Percentiles rank a stretch among this genome's conserved stretches.
Evolutionary conservation across 2,888 invertebrate species (phyloP).

Genomic region (Drosophila pegasa): DNA sequence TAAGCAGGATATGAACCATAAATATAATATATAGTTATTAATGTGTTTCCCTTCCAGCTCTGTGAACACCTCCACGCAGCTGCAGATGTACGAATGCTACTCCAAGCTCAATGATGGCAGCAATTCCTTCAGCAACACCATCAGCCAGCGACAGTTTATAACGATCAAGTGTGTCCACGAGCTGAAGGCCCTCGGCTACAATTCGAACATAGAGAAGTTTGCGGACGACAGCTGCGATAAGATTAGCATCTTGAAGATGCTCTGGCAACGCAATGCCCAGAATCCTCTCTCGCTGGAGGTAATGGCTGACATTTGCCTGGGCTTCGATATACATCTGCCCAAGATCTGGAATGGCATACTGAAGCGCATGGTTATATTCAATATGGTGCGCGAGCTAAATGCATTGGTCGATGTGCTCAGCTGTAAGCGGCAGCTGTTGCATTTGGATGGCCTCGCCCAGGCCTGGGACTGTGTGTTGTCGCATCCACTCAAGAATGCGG

Average conservation of each 20-base stretch:
- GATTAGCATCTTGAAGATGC: slow-evolving; percentile 82
- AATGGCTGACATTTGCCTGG: slow-evolving; percentile 83
- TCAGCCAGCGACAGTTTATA: slow-evolving; percentile 83
- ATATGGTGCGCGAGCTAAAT: slow-evolving; percentile 83
- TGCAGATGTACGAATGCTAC: slow-evolving; percentile 84
- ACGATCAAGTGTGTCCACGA: slow-evolving; percentile 84
- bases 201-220: slow-evolving; percentile 83
- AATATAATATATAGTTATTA: background rate
- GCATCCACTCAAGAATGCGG: slow-evolving; percentile 82
- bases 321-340: slow-evolving; percentile 82
- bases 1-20: slow-evolving; percentile 45
- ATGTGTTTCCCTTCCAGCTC: slow-evolving; percentile 45
- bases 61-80: slow-evolving; percentile 81
- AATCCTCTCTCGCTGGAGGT: slow-evolving; percentile 82
- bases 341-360: slow-evolving; percentile 85
- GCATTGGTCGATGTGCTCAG: slow-evolving; percentile 83
- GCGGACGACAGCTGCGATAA: slow-evolving; percentile 83
- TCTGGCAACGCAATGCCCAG: slow-evolving; percentile 83
- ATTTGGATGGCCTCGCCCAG: slow-evolving; percentile 78
- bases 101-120: slow-evolving; percentile 83
- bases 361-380: slow-evolving; percentile 84
- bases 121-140: slow-evolving; percentile 74
- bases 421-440: slow-evolving; percentile 77
- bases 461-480: slow-evolving; percentile 84
- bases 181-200: slow-evolving; percentile 83